Evolutionary conservation across 2,113 vertebrate genomes (phyloP).

Genomic region (Gymnogyps californianus): DNA sequence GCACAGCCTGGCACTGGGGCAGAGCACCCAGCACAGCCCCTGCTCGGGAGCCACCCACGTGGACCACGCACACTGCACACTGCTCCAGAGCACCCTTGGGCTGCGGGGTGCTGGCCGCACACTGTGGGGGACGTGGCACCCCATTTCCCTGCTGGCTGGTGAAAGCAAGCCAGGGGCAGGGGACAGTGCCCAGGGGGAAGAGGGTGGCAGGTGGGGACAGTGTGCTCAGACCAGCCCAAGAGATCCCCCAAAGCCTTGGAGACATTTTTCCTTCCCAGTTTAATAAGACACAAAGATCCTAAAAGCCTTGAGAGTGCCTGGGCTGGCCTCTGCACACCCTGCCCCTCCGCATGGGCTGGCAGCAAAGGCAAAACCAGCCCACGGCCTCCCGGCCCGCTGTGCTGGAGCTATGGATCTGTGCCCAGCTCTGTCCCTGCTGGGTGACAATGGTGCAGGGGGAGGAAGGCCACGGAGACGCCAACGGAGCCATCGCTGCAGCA

Average conservation of each 20-base stretch:
- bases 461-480: neutral
- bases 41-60: neutral
- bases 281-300: neutral
- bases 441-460: fast-evolving
- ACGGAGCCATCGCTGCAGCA: fast-evolving
- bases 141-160: neutral
- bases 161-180: neutral
- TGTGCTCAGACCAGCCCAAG: neutral
- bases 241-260: neutral
- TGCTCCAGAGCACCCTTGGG: neutral
- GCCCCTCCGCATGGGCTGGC: neutral
- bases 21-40: neutral
- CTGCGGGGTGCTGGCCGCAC: neutral
- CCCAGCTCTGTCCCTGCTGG: neutral
- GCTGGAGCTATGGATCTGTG: neutral
- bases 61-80: neutral
- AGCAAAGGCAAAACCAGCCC: neutral
- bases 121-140: fast-evolving
- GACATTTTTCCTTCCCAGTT: neutral
- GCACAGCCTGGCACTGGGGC: neutral
- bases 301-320: neutral
- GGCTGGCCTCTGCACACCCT: neutral
- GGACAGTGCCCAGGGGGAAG: neutral
- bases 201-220: neutral
- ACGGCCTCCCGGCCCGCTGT: fast-evolving